Conservation (phyloP, 1,140 invertebrate species). For the Trachymyrmex cornetzi region DNA sequence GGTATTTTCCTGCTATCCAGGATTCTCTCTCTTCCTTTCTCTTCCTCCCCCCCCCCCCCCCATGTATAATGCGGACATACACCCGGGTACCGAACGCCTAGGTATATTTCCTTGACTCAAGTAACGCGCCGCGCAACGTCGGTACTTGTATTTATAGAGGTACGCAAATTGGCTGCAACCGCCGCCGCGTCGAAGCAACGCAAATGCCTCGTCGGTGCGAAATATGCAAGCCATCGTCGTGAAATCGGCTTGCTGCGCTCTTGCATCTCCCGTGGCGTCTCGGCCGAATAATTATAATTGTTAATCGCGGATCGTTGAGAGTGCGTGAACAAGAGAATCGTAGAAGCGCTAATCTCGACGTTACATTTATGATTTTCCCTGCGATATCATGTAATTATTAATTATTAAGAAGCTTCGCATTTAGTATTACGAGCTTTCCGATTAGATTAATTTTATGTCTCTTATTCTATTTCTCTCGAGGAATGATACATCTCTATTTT, state of each 20-base stretch:
- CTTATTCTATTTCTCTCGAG: background rate
- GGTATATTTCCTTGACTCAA: constrained; percentile 76
- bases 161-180: constrained; percentile 77
- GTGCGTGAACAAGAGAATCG: constrained; percentile 16
- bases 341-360: constrained; percentile 5
- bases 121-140: constrained; percentile 31
- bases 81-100: constrained; percentile 72
- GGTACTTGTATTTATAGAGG: constrained; percentile 76
- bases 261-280: constrained; percentile 1
- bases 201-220: constrained; percentile 43
- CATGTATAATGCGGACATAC: constrained; percentile 74
- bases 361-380: background rate
- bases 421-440: background rate
- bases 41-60: background rate
- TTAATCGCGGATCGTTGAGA: constrained; percentile 58
- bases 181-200: constrained; percentile 50
- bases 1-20: constrained; percentile 6
- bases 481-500: background rate
- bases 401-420: background rate
- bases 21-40: background rate
- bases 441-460: constrained; percentile 3
- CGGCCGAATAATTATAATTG: constrained; percentile 68
- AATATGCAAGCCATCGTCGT: constrained; percentile 57
- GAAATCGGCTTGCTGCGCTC: constrained; percentile 43
- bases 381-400: constrained; percentile 25